Conservation (phyloP, 1,140 invertebrate species). For the Harlomillsia oculata region DNA sequence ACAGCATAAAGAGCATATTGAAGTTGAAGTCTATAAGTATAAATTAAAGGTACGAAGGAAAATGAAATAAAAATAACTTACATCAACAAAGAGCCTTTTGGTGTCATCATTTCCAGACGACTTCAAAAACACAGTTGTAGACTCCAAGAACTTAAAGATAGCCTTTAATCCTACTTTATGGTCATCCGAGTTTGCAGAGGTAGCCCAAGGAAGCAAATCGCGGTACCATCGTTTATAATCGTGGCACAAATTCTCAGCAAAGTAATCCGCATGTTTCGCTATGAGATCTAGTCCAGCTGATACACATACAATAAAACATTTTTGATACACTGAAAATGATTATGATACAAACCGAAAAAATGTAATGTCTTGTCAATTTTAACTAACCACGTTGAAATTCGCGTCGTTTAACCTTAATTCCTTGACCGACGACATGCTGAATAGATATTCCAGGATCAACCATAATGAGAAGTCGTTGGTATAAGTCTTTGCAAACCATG, state of each 20-base stretch:
- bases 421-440: slow-evolving; percentile 1
- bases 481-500: slow-evolving; percentile 8
- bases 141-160: slow-evolving; percentile 23
- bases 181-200: slow-evolving; percentile 28
- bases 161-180: slow-evolving; percentile 17
- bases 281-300: slow-evolving; percentile 27
- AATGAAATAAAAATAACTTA: too few relatives aligned
- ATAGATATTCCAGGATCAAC: slow-evolving; percentile 32
- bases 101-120: too few relatives aligned
- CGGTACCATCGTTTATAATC: slow-evolving; percentile 23
- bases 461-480: slow-evolving; percentile 25
- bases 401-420: slow-evolving; percentile 20
- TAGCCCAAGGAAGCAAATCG: slow-evolving; percentile 29
- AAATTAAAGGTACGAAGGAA: too few relatives aligned
- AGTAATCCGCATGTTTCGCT: slow-evolving; percentile 18
- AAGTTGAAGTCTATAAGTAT: too few relatives aligned
- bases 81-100: too few relatives aligned
- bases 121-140: slow-evolving; percentile 1
- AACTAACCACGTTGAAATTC: slow-evolving; percentile 31
- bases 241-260: slow-evolving; percentile 5
- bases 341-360: neutral
- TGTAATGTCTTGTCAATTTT: neutral
- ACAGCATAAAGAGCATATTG: too few relatives aligned
- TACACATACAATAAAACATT: neutral
- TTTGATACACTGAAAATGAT: neutral